These are phyloP conservation scores for Pangasius larnaudii DNA, from an alignment of 2,797 vertebrate species.

Conservation along the genomic window DNA sequence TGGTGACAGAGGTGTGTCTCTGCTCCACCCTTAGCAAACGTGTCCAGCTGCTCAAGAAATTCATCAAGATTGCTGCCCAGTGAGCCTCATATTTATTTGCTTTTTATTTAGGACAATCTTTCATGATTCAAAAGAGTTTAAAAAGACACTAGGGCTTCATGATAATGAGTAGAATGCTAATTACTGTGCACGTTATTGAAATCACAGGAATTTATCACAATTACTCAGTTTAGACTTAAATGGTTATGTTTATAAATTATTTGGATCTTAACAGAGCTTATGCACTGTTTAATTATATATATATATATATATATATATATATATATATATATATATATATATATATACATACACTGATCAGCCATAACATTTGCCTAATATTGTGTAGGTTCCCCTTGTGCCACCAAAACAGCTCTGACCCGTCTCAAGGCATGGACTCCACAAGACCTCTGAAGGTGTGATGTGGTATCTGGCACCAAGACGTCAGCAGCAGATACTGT, in stretches of 20 bases:
- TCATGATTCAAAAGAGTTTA: neutral
- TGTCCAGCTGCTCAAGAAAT: constrained; percentile 98
- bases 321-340: too few relatives aligned
- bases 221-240: neutral
- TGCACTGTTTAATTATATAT: neutral
- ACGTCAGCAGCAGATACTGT: too few relatives aligned
- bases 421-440: too few relatives aligned
- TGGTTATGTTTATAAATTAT: neutral
- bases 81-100: constrained; percentile 74
- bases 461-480: too few relatives aligned
- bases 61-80: constrained; percentile 98
- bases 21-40: constrained; percentile 94
- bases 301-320: too few relatives aligned
- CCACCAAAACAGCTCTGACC: too few relatives aligned
- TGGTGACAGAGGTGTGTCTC: constrained; percentile 94
- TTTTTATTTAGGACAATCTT: neutral
- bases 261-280: neutral
- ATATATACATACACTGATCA: too few relatives aligned
- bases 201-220: neutral
- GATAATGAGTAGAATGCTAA: neutral
- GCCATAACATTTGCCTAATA: too few relatives aligned
- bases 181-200: neutral
- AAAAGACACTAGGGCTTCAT: neutral
- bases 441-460: too few relatives aligned
- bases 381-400: too few relatives aligned